Percentiles rank a stretch among this genome's conserved stretches.
Evolutionary conservation across 1,140 invertebrate genomes (phyloP).

Genomic region (Triops cancriformis): DNA sequence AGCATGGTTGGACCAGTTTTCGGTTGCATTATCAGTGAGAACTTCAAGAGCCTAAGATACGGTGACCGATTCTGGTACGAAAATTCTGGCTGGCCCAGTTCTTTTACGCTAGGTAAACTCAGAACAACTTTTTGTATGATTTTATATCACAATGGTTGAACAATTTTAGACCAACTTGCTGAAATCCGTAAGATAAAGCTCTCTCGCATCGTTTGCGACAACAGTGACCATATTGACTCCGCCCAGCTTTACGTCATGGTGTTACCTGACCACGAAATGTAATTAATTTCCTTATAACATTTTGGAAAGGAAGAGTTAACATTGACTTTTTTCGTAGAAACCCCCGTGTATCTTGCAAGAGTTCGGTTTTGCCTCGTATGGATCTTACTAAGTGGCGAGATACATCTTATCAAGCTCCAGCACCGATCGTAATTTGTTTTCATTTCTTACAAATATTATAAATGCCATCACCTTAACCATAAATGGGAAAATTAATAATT

Average conservation of each 20-base stretch:
- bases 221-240: constrained; percentile 82
- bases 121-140: background rate
- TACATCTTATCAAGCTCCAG: background rate
- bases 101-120: constrained; percentile 36
- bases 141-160: background rate
- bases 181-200: constrained; percentile 81
- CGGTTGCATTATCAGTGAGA: constrained; percentile 47
- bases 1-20: constrained; percentile 48
- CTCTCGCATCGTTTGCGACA: constrained; percentile 86
- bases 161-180: constrained; percentile 64
- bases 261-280: constrained; percentile 83
- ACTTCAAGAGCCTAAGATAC: constrained; percentile 46
- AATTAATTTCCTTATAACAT: constrained; percentile 40
- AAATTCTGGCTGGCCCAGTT: constrained; percentile 36
- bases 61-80: constrained; percentile 56
- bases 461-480: too few relatives aligned
- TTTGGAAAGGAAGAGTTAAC: background rate
- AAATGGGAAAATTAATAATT: too few relatives aligned
- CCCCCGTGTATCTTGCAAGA: constrained; percentile 78
- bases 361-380: constrained; percentile 71
- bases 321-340: constrained; percentile 52
- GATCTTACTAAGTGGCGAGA: constrained; percentile 70
- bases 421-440: background rate
- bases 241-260: constrained; percentile 91
- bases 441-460: background rate